These are phyloP conservation scores for Sinocyclocheilus maitianheensis DNA, from an alignment of 2,113 vertebrate genomes.

Conservation along the genomic window DNA sequence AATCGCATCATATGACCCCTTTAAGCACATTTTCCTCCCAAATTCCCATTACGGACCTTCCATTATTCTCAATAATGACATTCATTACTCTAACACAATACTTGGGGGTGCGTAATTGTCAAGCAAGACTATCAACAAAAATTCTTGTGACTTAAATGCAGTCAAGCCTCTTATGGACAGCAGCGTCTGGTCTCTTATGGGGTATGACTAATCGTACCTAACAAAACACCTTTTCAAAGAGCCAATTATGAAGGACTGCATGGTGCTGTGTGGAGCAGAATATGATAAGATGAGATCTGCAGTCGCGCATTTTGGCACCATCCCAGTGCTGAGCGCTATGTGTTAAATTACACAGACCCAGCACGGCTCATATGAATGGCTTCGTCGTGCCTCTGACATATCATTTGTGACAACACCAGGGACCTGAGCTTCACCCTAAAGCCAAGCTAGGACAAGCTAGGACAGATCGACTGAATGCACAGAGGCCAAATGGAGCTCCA, in stretches of 20 bases:
- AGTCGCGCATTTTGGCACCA: conserved; percentile 38
- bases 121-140: background rate
- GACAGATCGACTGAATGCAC: background rate
- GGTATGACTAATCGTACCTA: conserved; percentile 24
- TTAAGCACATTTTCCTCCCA: background rate
- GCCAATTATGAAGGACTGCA: conserved; percentile 22
- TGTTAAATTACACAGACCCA: conserved; percentile 53
- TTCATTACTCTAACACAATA: background rate
- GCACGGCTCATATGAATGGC: conserved; percentile 4
- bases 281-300: conserved; percentile 12
- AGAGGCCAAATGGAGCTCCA: conserved; percentile 1
- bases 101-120: background rate
- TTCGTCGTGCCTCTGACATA: conserved; percentile 40
- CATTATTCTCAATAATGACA: background rate
- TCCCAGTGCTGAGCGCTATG: conserved; percentile 38
- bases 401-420: conserved; percentile 49
- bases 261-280: conserved; percentile 21
- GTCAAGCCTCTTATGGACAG: background rate
- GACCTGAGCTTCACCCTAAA: conserved; percentile 35
- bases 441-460: conserved; percentile 22
- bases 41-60: background rate
- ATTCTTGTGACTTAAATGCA: background rate
- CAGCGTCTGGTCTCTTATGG: background rate
- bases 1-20: no score
- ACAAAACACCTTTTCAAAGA: conserved; percentile 35